A percentile compares a stretch with the other conserved stretches of the same genome.
These are phyloP conservation scores for Lamproptera curius DNA, from an alignment of 2,888 invertebrate genomes.

Conservation along the genomic window DNA sequence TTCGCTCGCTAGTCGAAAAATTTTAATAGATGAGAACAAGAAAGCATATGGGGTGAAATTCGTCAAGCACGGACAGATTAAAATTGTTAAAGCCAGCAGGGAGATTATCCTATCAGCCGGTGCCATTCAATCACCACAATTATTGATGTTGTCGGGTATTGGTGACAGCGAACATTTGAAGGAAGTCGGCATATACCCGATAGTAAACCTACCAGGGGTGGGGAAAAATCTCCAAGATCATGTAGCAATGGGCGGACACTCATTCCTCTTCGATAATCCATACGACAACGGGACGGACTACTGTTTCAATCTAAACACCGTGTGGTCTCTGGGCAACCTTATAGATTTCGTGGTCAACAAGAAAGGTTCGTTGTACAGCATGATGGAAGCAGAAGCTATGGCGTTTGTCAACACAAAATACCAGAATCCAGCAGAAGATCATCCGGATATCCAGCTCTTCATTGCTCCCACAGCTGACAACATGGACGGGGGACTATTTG, in stretches of 20 bases:
- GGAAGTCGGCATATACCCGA: constrained; percentile 78
- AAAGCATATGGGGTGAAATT: constrained; percentile 83
- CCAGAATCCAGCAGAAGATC: constrained; percentile 80
- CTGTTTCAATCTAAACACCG: constrained; percentile 83
- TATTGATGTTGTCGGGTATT: constrained; percentile 92
- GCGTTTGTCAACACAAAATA: constrained; percentile 87
- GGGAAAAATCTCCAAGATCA: constrained; percentile 92
- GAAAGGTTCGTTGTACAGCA: constrained; percentile 83
- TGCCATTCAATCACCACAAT: constrained; percentile 88
- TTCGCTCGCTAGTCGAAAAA: constrained; percentile 83
- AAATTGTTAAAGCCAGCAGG: constrained; percentile 79
- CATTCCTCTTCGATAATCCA: constrained; percentile 83
- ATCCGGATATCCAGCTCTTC: constrained; percentile 89
- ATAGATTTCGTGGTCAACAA: constrained; percentile 79
- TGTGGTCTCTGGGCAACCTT: constrained; percentile 79
- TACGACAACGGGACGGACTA: constrained; percentile 77
- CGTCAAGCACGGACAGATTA: constrained; percentile 73
- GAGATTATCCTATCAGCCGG: constrained; percentile 94
- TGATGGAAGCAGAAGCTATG: constrained; percentile 89
- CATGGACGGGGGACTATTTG: constrained; percentile 87
- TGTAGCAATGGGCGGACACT: constrained; percentile 87
- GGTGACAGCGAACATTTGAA: constrained; percentile 82
- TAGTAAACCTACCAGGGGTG: constrained; percentile 83
- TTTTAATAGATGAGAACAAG: constrained; percentile 80
- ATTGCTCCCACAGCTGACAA: constrained; percentile 86